A percentile compares a stretch with the other conserved stretches of the same genome.
Evolutionary conservation across 2,888 invertebrate genomes (phyloP).

Genomic region (Andrena flavipes): DNA sequence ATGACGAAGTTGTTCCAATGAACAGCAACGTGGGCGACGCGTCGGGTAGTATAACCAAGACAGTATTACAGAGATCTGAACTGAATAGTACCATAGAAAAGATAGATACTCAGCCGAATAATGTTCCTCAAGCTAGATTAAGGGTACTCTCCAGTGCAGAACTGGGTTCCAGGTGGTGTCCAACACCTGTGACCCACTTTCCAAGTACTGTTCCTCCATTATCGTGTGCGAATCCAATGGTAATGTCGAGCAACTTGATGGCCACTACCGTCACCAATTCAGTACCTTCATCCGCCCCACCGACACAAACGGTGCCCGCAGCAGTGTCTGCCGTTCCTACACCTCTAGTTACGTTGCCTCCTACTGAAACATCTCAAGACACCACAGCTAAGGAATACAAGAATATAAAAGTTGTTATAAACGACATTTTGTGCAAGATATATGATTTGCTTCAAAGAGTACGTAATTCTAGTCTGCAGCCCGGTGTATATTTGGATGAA

Average conservation of each 20-base stretch:
- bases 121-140: slow-evolving; percentile 26
- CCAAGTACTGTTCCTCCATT: not conserved
- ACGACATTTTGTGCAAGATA: not conserved
- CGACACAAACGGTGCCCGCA: not conserved
- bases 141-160: slow-evolving; percentile 64
- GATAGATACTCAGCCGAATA: not conserved
- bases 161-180: slow-evolving; percentile 72
- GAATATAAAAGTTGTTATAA: not conserved
- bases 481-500: not conserved
- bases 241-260: not conserved
- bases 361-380: not conserved
- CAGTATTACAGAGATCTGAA: not conserved
- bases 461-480: not conserved
- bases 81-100: not conserved
- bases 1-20: not conserved
- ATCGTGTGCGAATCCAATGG: not conserved
- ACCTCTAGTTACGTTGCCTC: not conserved
- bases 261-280: not conserved
- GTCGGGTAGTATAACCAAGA: not conserved
- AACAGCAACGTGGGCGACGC: not conserved
- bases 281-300: not conserved
- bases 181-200: slow-evolving; percentile 57
- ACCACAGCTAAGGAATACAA: not conserved
- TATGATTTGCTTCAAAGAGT: not conserved
- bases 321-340: not conserved